Conservation (phyloP, 2,888 invertebrate species). For the Calliopum simillimum region DNA sequence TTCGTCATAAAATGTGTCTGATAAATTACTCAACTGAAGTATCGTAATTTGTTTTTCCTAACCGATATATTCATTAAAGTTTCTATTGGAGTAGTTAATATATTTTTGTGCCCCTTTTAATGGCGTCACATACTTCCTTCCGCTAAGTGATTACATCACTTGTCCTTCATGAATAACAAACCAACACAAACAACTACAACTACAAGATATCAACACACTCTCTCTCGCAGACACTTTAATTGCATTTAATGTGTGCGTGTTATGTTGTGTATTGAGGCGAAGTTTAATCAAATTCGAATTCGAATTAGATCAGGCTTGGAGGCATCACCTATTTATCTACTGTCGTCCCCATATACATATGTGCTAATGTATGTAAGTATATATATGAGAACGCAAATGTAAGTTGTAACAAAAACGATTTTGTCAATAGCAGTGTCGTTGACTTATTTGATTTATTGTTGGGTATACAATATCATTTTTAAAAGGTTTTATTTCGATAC, state of each 20-base stretch:
- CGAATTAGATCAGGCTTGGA: not conserved
- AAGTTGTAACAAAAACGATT: too few relatives aligned
- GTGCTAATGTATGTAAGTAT: not conserved
- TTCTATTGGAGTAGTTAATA: too few relatives aligned
- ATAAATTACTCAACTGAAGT: too few relatives aligned
- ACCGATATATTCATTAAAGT: too few relatives aligned
- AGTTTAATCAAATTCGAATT: conserved; percentile 31
- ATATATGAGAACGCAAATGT: not conserved
- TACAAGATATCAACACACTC: not conserved
- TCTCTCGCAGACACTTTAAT: not conserved
- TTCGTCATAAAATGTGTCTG: too few relatives aligned
- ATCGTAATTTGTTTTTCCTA: too few relatives aligned
- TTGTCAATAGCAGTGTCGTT: too few relatives aligned
- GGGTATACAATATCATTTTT: too few relatives aligned
- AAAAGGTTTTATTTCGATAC: too few relatives aligned
- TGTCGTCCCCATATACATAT: too few relatives aligned
- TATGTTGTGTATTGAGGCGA: conserved; percentile 4
- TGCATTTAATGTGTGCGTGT: not conserved
- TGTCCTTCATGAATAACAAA: not conserved
- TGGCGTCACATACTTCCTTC: conserved; percentile 17
- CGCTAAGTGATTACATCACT: conserved; percentile 25
- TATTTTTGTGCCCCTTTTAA: not conserved
- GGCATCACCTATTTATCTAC: too few relatives aligned
- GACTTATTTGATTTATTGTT: too few relatives aligned
- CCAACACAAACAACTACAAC: not conserved